A percentile compares a stretch with the other conserved stretches of the same genome.
Evolutionary conservation across 2,113 vertebrate species (phyloP).

Genomic region (Phyllostomus hastatus): DNA sequence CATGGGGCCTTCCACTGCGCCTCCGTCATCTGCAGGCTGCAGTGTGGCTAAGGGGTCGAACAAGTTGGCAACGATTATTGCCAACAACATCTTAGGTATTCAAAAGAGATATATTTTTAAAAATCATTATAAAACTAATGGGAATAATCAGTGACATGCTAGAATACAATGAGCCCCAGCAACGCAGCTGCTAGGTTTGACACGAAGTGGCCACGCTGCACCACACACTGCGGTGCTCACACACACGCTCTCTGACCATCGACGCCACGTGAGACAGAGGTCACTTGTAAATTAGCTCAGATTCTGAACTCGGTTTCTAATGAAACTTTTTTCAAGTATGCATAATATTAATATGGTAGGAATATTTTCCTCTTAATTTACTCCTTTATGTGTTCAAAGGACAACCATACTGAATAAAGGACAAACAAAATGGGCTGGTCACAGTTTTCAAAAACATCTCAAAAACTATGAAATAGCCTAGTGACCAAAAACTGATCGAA

Average conservation of each 20-base stretch:
- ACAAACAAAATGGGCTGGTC: constrained; percentile 59
- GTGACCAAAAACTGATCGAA: constrained; percentile 64
- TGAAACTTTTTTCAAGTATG: constrained; percentile 75
- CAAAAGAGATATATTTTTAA: constrained; percentile 58
- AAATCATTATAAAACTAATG: constrained; percentile 65
- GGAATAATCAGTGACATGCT: constrained; percentile 69
- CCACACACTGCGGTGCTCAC: constrained; percentile 50
- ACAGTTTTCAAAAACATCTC: constrained; percentile 67
- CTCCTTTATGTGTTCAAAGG: constrained; percentile 33
- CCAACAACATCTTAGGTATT: not conserved
- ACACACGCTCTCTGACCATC: constrained; percentile 78
- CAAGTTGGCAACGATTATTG: constrained; percentile 33
- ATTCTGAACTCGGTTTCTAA: constrained; percentile 71
- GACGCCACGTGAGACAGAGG: constrained; percentile 69
- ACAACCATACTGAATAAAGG: constrained; percentile 60
- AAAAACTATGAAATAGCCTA: constrained; percentile 62
- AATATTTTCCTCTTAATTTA: constrained; percentile 61
- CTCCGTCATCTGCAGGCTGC: constrained; percentile 19
- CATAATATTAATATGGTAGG: constrained; percentile 58
- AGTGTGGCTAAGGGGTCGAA: constrained; percentile 51
- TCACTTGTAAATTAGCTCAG: constrained; percentile 74
- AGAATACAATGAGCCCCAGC: constrained; percentile 61
- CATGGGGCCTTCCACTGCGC: constrained; percentile 46
- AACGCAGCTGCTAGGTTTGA: constrained; percentile 30
- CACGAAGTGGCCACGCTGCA: constrained; percentile 73